Evolutionary conservation across 2,797 vertebrate species (phyloP).

Genomic region (Characodon lateralis): DNA sequence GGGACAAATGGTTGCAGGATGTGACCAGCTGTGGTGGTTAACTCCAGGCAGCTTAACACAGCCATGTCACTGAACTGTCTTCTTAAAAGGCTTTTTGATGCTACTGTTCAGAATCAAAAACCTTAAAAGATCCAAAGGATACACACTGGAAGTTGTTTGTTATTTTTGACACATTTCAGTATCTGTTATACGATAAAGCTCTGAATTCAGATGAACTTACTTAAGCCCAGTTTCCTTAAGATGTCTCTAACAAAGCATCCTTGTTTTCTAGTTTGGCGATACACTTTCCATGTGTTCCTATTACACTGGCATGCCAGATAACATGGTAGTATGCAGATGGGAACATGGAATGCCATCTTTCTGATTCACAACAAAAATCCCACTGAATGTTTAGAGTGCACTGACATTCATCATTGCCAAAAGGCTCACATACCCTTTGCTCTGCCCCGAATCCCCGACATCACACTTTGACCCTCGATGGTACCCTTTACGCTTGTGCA

Average conservation of each 20-base stretch:
- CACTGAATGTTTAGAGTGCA: slow-evolving; percentile 65
- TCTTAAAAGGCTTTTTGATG: too few relatives aligned
- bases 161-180: background rate
- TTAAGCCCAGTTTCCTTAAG: background rate
- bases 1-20: too few relatives aligned
- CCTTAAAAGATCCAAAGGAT: too few relatives aligned
- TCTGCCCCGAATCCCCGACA: slow-evolving; percentile 23
- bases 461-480: slow-evolving; percentile 53
- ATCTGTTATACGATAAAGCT: background rate
- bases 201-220: background rate
- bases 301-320: slow-evolving; percentile 53
- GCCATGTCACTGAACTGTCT: too few relatives aligned
- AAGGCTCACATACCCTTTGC: slow-evolving; percentile 61
- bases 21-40: too few relatives aligned
- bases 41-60: too few relatives aligned
- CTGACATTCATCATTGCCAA: slow-evolving; percentile 75
- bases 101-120: too few relatives aligned
- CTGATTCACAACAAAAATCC: slow-evolving; percentile 49
- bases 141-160: too few relatives aligned
- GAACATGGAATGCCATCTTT: slow-evolving; percentile 22
- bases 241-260: background rate
- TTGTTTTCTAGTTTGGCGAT: background rate
- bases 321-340: slow-evolving; percentile 52
- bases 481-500: slow-evolving; percentile 45
- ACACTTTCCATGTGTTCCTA: slow-evolving; percentile 2